Evolutionary conservation across 2,888 invertebrate species (phyloP), one percentile per base, ranked within the genome.

Genomic region (Eupithecia tripunctaria): DNA sequence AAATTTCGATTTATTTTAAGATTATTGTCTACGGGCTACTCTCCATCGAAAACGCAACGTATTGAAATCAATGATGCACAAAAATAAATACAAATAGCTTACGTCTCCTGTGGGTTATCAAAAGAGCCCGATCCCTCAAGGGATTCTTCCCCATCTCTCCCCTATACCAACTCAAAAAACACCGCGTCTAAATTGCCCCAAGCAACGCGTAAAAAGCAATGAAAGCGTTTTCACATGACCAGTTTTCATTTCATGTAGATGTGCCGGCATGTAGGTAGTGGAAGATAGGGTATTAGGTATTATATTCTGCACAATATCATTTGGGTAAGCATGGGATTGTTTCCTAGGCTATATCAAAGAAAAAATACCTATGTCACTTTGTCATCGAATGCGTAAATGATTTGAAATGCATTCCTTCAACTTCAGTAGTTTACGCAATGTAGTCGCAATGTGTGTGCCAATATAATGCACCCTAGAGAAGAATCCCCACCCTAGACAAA

Each of bases 201-300:
- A 89, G 93, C 92, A 88, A 89, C 88, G 92, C 91, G 92, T 89
- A 90, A 93, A 92, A 92, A 90, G 92, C 93, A 92, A 91, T 91
- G 91, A 92, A 93, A 92, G 91, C 92, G 89, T 92, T 93, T 93
- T 91, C 93, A 92, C 93, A 92, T 92, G 91, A 90, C 87, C 86
- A 91, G 91, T 91, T 92, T 90, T 90, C 92, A 92, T 92, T 91
- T 90, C 89, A 85, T 87, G 83, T 84, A 84, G 89, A 60, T 29
- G 60, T 29, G 60, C 18, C 60, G 60, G 27, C 29, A 29, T 18
- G 29, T 60, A 29, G 7, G 8, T 6, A 8, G 15, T 41, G 7
- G 0, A 21, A 51, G 10, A 18, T 18, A 12, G 27, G 27, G 29
- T 27, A 59, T 60, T 60, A 18, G 15, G 38, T 27, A 7, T 25